A percentile compares a stretch with the other conserved stretches of the same genome.
phyloP scores from a whole-genome alignment of 2,797 vertebrate species.

The Sebastes miniatus region DNA sequence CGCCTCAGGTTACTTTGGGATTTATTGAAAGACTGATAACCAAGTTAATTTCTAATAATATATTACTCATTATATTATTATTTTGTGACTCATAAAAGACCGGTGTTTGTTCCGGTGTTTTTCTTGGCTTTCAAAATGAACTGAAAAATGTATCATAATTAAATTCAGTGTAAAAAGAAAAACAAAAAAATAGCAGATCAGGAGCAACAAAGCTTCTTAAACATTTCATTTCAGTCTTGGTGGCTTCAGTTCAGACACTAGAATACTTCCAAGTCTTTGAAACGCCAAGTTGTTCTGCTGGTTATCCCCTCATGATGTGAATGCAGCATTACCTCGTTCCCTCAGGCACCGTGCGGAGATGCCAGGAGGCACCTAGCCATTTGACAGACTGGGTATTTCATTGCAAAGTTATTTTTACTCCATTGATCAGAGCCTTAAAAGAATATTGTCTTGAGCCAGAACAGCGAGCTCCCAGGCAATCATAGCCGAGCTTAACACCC shows the following conservation, averaged over 20 bases:
- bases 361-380: conserved; percentile 35
- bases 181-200: not conserved
- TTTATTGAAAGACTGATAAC: not conserved
- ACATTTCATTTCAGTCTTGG: not conserved
- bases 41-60: not conserved
- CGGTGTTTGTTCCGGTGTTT: not conserved
- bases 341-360: not conserved
- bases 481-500: not conserved
- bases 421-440: conserved; percentile 47
- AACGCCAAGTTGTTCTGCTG: conserved; percentile 1
- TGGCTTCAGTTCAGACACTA: conserved; percentile 8
- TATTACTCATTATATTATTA: not conserved
- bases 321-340: conserved; percentile 16
- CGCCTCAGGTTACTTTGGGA: not conserved
- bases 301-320: conserved; percentile 3
- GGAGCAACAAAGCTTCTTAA: not conserved
- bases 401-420: conserved; percentile 45
- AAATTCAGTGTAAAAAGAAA: not conserved
- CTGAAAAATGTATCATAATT: not conserved
- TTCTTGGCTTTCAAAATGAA: not conserved
- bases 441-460: conserved; percentile 31
- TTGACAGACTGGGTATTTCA: conserved; percentile 30
- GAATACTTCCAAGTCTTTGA: conserved; percentile 1
- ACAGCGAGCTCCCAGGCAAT: conserved; percentile 17
- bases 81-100: not conserved